Evolutionary conservation across 1,140 invertebrate species (phyloP).

Genomic region (Trachymyrmex cornetzi): DNA sequence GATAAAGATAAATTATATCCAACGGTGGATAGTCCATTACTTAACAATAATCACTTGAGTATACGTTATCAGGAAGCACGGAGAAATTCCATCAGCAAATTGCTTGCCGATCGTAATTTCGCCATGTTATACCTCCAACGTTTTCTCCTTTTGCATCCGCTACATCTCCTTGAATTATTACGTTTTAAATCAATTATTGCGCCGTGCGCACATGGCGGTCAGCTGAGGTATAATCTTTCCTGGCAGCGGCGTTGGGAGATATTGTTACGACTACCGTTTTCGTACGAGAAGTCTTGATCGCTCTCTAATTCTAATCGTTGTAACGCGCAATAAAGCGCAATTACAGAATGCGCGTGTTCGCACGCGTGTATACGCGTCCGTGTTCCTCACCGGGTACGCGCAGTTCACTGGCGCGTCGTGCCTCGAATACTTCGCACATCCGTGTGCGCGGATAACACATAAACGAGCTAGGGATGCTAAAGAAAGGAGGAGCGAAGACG

Average conservation of each 20-base stretch:
- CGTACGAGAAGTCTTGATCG: slow-evolving; percentile 31
- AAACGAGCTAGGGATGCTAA: slow-evolving; percentile 1
- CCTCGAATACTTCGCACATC: slow-evolving; percentile 47
- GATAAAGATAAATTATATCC: slow-evolving; percentile 48
- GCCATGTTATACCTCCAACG: background rate
- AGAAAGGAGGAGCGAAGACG: background rate
- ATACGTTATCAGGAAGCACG: background rate
- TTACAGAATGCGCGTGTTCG: slow-evolving; percentile 47
- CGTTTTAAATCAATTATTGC: slow-evolving; percentile 37
- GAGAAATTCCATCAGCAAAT: slow-evolving; percentile 23
- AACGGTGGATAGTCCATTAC: background rate
- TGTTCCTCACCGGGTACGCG: slow-evolving; percentile 31
- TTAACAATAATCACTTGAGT: background rate
- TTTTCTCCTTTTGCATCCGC: slow-evolving; percentile 21
- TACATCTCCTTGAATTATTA: slow-evolving; percentile 46
- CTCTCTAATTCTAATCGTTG: slow-evolving; percentile 58
- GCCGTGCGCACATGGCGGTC: slow-evolving; percentile 22
- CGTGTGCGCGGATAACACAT: slow-evolving; percentile 26
- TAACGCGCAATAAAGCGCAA: slow-evolving; percentile 63
- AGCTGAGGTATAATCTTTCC: slow-evolving; percentile 36
- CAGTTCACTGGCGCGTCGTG: slow-evolving; percentile 29
- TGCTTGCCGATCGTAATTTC: slow-evolving; percentile 29
- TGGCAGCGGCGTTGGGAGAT: slow-evolving; percentile 19
- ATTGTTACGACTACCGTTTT: slow-evolving; percentile 49
- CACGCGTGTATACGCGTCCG: slow-evolving; percentile 16